Conservation (phyloP, 2,888 invertebrate species). For the Chelonus formosanus region DNA sequence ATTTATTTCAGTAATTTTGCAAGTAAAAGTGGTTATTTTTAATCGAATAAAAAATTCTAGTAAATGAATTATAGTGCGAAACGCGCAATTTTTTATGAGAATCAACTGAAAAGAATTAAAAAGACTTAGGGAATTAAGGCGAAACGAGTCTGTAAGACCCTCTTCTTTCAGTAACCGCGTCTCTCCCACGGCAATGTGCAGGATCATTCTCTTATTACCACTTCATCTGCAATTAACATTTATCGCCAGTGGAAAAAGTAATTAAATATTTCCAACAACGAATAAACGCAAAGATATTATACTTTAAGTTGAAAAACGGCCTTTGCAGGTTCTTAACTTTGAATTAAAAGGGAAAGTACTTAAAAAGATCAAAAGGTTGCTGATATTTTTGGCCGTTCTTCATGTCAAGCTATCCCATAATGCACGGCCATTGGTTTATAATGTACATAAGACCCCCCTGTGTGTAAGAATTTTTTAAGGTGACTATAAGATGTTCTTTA, state of each 20-base stretch:
- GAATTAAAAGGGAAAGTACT: conserved; percentile 39
- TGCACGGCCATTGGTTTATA: conserved; percentile 18
- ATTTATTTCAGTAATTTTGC: too few species aligned
- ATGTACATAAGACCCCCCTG: conserved; percentile 30
- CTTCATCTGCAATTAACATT: conserved; percentile 66
- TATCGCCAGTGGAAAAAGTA: conserved; percentile 65
- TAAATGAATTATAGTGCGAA: not conserved
- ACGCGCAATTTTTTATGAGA: conserved; percentile 24
- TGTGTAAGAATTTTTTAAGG: conserved; percentile 42
- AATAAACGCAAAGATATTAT: conserved; percentile 36
- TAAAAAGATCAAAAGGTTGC: conserved; percentile 22
- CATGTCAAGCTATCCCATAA: conserved; percentile 2
- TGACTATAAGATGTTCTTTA: conserved; percentile 41
- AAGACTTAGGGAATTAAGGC: conserved; percentile 40
- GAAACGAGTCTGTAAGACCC: conserved; percentile 9
- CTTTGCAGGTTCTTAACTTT: conserved; percentile 30
- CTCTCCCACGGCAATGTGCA: conserved; percentile 17
- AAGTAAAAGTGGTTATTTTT: too few species aligned
- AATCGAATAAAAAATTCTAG: too few species aligned
- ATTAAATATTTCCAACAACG: conserved; percentile 62
- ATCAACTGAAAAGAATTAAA: conserved; percentile 43
- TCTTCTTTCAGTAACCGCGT: not conserved
- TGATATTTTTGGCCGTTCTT: conserved; percentile 1
- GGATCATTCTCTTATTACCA: conserved; percentile 59
- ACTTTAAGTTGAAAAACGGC: conserved; percentile 35